Evolutionary conservation across 2,888 invertebrate species (phyloP), one percentile per base, ranked within the genome.

Genomic region (Cryptus armator): DNA sequence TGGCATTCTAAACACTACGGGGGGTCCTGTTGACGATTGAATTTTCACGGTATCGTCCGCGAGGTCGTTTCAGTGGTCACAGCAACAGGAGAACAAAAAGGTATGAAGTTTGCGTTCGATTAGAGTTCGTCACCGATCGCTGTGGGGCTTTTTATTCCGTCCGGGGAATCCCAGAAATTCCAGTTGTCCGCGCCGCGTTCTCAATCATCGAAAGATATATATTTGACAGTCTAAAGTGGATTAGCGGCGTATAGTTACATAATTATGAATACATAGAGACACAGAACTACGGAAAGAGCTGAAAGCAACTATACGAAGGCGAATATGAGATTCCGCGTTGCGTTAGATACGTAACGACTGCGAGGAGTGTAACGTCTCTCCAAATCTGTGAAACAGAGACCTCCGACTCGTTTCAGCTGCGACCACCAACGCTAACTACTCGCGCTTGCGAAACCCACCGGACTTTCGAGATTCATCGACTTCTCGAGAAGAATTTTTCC

Each of bases 401-500:
- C 24, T 24, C 24, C 24, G 46, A 24, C 19, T n/a, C n/a, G 70
- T 78, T 59, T 62, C 48, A 78, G 67, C 62, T 19, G 62, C 37
- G 64, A 14, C 74, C 64, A 48, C 48, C 62, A 75, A 75, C 24
- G 62, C n/a, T 48, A 64, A 48, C 37, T 0, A 7, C 48, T 46
- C 48, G 64, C 46, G 62, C 62, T 74, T 74, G 74, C 62, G 62
- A 62, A 74, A 62, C 46, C 32, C 46, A 62, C 62, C 46, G 62
- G 62, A 62, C 74, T 62, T 46, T 29, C 46, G 32, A 64, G 62
- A 74, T 32, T 74, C 66, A 67, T 77, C 53, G 53, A 32, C 67
- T 77, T 53, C 67, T 24, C 3, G 19, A 14, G 24, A 32, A 53
- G 51, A 80, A 72, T 62, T 80, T 80, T 72, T 44, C 80, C 71